Percentiles rank a stretch among this genome's conserved stretches.
These are phyloP conservation scores for Plebejus melissa DNA, from an alignment of 2,888 invertebrate genomes.

Conservation along the genomic window DNA sequence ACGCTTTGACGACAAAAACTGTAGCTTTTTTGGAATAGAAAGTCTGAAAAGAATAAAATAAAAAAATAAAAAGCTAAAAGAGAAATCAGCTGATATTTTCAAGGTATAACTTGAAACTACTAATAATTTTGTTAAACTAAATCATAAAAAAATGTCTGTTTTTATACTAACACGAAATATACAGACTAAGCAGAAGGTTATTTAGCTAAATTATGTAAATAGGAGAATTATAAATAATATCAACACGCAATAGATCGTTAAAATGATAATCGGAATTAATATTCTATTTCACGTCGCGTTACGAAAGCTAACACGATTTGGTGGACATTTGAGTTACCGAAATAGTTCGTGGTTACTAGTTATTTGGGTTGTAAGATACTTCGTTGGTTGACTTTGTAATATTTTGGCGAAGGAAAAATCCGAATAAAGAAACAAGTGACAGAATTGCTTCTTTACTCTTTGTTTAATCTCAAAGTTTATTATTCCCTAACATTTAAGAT, in stretches of 20 bases:
- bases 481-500: no score
- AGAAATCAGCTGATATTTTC: background rate
- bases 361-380: background rate
- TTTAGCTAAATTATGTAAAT: conserved; percentile 16
- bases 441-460: no score
- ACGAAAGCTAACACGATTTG: conserved; percentile 28
- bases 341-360: background rate
- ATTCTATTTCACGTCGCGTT: conserved; percentile 2
- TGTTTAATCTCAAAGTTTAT: no score
- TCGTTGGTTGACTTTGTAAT: background rate
- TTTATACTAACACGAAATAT: background rate
- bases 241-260: conserved; percentile 9
- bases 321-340: background rate
- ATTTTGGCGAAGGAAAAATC: background rate
- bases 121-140: background rate
- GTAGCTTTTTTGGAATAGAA: no score
- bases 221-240: background rate
- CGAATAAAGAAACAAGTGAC: background rate
- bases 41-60: background rate
- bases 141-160: background rate
- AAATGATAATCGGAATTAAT: conserved; percentile 5
- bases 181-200: background rate
- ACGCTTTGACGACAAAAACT: no score
- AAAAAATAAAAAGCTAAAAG: background rate
- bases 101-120: background rate